phyloP scores from a whole-genome alignment of 2,113 vertebrate species.

The Pitta sordida region DNA sequence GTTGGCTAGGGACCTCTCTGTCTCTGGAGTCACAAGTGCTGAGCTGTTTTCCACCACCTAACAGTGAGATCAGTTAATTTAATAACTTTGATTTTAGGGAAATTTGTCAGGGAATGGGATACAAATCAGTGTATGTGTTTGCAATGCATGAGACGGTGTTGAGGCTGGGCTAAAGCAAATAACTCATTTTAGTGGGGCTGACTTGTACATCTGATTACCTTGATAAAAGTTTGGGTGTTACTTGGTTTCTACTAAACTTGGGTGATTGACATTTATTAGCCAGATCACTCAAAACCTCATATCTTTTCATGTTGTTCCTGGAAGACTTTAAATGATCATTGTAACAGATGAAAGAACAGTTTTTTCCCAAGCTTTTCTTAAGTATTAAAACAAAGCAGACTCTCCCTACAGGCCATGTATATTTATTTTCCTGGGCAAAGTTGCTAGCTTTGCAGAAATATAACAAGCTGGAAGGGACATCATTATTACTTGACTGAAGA shows the following conservation, averaged over 20 bases:
- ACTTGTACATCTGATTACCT: neutral
- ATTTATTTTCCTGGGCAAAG: constrained; percentile 12
- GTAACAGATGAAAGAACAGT: neutral
- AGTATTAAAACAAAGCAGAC: neutral
- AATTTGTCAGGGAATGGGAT: neutral
- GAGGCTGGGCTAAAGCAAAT: neutral
- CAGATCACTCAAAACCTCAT: neutral
- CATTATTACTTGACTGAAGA: neutral
- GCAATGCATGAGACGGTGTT: neutral
- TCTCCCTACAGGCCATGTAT: neutral
- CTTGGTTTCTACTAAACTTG: neutral
- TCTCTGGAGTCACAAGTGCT: neutral
- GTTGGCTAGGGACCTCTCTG: neutral
- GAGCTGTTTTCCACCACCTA: neutral
- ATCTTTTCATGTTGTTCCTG: neutral
- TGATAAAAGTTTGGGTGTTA: constrained; percentile 26
- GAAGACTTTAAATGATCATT: constrained; percentile 6
- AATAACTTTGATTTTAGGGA: neutral
- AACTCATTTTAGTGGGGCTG: neutral
- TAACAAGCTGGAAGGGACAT: neutral
- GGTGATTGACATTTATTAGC: neutral
- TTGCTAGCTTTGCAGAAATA: neutral
- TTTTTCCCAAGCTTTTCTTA: neutral
- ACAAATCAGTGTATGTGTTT: neutral
- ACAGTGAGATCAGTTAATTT: neutral